phyloP scores from a whole-genome alignment of 2,797 vertebrate species.

The Tiaroga cobitis region DNA sequence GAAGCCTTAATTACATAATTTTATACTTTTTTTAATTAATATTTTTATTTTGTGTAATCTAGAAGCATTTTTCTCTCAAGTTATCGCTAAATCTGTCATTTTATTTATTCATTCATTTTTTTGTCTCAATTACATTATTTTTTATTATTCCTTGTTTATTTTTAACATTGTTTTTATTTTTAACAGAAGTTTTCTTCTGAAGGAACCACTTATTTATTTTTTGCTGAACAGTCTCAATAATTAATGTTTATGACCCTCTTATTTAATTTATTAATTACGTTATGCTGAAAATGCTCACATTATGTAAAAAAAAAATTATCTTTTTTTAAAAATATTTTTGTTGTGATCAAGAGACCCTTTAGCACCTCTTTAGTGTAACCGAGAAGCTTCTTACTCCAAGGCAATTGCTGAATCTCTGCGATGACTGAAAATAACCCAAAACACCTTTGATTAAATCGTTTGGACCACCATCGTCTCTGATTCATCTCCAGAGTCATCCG shows the following conservation, averaged over 20 bases:
- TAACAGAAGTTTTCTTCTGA: neutral
- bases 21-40: neutral
- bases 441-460: slow-evolving; percentile 34
- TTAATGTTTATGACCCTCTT: neutral
- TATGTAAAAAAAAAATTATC: too few species aligned
- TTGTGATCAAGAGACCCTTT: neutral
- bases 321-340: neutral
- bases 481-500: slow-evolving; percentile 43
- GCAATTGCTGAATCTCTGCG: neutral
- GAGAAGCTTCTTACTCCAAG: neutral
- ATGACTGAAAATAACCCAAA: slow-evolving; percentile 27
- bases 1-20: neutral
- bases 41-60: neutral
- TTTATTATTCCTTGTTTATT: neutral
- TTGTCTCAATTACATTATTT: neutral
- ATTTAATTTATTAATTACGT: too few species aligned
- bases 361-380: neutral
- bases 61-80: neutral
- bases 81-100: neutral
- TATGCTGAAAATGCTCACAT: too few species aligned
- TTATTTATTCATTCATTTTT: neutral
- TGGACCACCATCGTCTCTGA: slow-evolving; percentile 37
- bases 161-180: neutral
- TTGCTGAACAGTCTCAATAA: too few species aligned
- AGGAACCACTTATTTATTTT: neutral